Conservation (phyloP, 2,797 vertebrate species). For the Gymnoscopelus microlampas region DNA sequence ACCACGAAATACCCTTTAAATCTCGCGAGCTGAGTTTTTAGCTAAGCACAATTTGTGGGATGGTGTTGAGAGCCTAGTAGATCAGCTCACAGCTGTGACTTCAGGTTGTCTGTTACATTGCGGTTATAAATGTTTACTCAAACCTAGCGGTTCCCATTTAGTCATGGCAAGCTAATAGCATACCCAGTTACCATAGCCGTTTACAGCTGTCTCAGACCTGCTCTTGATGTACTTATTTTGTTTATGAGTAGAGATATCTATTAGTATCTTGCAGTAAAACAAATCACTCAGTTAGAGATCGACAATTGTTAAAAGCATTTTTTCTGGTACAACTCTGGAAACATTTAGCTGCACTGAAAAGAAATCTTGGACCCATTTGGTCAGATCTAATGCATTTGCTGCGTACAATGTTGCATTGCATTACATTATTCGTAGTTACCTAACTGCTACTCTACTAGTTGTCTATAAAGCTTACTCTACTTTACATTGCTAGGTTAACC, state of each 20-base stretch:
- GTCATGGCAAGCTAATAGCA: neutral
- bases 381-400: neutral
- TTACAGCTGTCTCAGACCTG: neutral
- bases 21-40: neutral
- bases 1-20: neutral
- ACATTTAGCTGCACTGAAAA: neutral
- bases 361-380: neutral
- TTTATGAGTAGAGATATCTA: neutral
- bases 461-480: no score
- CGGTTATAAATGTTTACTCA: neutral
- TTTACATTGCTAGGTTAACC: no score
- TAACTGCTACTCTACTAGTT: no score
- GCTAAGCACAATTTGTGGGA: neutral
- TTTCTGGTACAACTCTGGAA: neutral
- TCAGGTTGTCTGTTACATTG: neutral
- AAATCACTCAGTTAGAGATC: neutral
- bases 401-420: neutral
- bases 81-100: neutral
- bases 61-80: neutral
- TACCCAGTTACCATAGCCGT: neutral
- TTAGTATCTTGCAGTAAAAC: neutral
- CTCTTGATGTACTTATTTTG: neutral
- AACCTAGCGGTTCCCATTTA: neutral
- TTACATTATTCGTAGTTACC: neutral
- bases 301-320: neutral